These are phyloP conservation scores for Lanistes nyassanus DNA, from an alignment of 1,140 invertebrate species.

Conservation along the genomic window DNA sequence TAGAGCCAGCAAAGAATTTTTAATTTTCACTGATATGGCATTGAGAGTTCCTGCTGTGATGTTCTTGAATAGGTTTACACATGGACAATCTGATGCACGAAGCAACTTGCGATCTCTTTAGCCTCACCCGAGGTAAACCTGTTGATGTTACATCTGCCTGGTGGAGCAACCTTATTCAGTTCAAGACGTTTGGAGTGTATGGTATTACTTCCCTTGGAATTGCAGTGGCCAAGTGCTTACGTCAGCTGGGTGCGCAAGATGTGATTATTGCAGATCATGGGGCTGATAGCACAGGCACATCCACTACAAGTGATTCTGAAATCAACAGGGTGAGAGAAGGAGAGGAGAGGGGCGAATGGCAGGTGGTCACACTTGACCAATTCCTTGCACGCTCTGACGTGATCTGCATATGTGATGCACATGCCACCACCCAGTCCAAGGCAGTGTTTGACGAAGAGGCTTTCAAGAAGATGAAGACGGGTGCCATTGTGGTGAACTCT, in stretches of 20 bases:
- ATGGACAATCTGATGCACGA: not conserved
- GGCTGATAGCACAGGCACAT: constrained; percentile 71
- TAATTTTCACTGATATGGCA: no score
- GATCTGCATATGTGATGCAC: constrained; percentile 54
- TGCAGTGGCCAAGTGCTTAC: constrained; percentile 75
- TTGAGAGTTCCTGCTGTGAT: not conserved
- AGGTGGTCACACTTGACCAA: constrained; percentile 59
- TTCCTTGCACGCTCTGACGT: constrained; percentile 59
- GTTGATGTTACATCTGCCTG: constrained; percentile 20
- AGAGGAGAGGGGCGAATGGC: not conserved
- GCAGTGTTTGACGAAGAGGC: constrained; percentile 48
- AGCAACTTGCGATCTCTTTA: constrained; percentile 15
- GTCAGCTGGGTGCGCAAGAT: constrained; percentile 70
- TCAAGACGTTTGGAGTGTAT: constrained; percentile 85
- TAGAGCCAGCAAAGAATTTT: no score
- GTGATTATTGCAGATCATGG: constrained; percentile 65
- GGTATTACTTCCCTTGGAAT: constrained; percentile 79
- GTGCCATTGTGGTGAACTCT: constrained; percentile 65
- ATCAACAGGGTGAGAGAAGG: no score
- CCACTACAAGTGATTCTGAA: not conserved
- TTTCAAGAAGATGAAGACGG: constrained; percentile 61
- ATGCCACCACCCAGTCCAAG: constrained; percentile 35
- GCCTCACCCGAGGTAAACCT: not conserved
- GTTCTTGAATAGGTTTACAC: constrained; percentile 17
- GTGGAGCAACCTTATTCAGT: constrained; percentile 77